A percentile compares a stretch with the other conserved stretches of the same genome.
Conservation (phyloP, 2,113 vertebrate genomes). For the Ictalurus furcatus region DNA sequence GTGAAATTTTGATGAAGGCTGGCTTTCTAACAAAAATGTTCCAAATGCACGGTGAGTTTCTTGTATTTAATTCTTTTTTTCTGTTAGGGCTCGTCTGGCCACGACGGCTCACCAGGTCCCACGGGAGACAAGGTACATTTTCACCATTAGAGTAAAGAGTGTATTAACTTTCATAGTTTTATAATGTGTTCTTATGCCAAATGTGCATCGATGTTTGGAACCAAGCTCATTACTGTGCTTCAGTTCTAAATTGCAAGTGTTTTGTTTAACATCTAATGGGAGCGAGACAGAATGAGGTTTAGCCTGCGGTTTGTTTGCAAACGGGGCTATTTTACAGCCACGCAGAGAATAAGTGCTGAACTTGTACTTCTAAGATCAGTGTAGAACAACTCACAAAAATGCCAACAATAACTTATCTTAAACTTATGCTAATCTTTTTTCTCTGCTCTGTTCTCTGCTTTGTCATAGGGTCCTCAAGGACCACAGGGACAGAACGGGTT, state of each 20-base stretch:
- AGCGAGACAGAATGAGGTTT: not conserved
- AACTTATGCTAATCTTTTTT: not conserved
- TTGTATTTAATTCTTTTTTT: slow-evolving; percentile 25
- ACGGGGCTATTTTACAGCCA: not conserved
- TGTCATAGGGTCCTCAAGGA: slow-evolving; percentile 82
- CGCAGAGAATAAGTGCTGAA: not conserved
- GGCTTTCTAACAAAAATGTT: not conserved
- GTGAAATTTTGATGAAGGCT: slow-evolving; percentile 15
- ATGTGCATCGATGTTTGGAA: not conserved
- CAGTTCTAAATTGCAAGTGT: not conserved
- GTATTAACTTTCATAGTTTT: not conserved
- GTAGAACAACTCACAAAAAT: slow-evolving; percentile 3
- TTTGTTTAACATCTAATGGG: not conserved
- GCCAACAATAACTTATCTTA: not conserved
- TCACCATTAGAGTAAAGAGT: not conserved
- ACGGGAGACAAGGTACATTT: slow-evolving; percentile 80
- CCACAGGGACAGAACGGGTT: slow-evolving; percentile 83
- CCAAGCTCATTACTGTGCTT: not conserved
- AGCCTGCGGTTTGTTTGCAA: not conserved
- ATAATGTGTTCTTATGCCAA: not conserved
- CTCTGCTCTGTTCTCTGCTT: not conserved
- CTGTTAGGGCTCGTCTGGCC: slow-evolving; percentile 80
- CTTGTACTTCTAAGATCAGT: not conserved
- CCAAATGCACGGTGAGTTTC: slow-evolving; percentile 1
- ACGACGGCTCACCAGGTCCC: slow-evolving; percentile 80